Evolutionary conservation across 2,888 invertebrate genomes (phyloP), one percentile per base, ranked within the genome.

Genomic region (Cyrtodaria siliqua): DNA sequence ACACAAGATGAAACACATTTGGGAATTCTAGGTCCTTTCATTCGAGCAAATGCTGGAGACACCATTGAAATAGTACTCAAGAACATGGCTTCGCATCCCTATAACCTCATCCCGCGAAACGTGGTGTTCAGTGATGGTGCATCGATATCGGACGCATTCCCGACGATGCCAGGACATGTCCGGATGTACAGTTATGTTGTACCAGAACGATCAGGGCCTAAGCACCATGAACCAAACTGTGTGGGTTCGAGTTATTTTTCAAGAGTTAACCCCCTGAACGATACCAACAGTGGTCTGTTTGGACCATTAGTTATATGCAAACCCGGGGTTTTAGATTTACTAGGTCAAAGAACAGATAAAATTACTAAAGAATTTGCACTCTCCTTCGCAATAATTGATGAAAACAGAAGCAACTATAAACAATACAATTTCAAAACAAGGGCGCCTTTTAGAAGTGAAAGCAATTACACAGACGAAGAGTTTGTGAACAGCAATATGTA

Each of bases 21-120:
- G 20, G 79, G 78, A 18, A 50, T 83, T 20, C 62, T 82, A 18
- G 89, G 89, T 47, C 89, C 89, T 4, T 75, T 85, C 23, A 81
- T 89, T 18, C 80, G 70, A 53, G 89, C 83, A 20, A 87, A 89
- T 70, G 87, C 86, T 2, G 88, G 88, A 1, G 89, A 89, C 49
- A 62, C 40, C 12, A 76, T 85, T 24, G 70, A 80, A 53, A 74
- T 85, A 14, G 68, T 80, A 29, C 83, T 86, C 59, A 77, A 76
- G 44, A 87, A 87, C 74, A 75, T 78, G 59, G 87, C 87, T 2
- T 63, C 77, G 4, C 61, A 71, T n/a, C 67, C 78, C 1, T 85
- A 73, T 63, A 86, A 86, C 23, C 64, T 86, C 2, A 79, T 85
- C 42, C 80, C 84, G 1, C 77, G 86, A 40, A 85, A 84, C 9